These are phyloP conservation scores for Candidula unifasciata DNA, from an alignment of 2,888 invertebrate species.

Conservation along the genomic window DNA sequence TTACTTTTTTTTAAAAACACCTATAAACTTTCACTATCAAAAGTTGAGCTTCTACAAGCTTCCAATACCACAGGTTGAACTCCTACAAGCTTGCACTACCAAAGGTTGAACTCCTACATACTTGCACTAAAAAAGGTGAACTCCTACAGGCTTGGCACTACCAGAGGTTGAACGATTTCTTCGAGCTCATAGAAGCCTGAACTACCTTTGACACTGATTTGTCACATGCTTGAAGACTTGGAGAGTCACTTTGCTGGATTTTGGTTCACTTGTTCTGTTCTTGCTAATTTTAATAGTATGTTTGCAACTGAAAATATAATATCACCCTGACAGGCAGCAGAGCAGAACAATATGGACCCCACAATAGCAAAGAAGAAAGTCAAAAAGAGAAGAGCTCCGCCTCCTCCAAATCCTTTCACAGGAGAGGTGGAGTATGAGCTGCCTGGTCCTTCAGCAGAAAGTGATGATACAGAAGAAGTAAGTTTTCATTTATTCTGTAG, in stretches of 20 bases:
- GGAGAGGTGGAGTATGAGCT: slow-evolving; percentile 72
- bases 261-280: background rate
- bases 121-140: too few relatives aligned
- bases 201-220: too few relatives aligned
- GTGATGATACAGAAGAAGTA: slow-evolving; percentile 55
- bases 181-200: too few relatives aligned
- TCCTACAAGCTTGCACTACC: too few relatives aligned
- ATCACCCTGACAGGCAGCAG: slow-evolving; percentile 74
- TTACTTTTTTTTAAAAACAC: too few relatives aligned
- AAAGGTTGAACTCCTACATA: too few relatives aligned
- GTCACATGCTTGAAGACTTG: too few relatives aligned
- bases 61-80: too few relatives aligned
- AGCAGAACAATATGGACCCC: slow-evolving; percentile 78
- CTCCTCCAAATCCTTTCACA: slow-evolving; percentile 80
- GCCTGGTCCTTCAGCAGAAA: slow-evolving; percentile 43
- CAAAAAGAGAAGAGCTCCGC: slow-evolving; percentile 77
- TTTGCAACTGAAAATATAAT: background rate
- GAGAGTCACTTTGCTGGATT: background rate
- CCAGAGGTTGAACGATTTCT: too few relatives aligned
- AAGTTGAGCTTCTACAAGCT: too few relatives aligned
- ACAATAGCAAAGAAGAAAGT: slow-evolving; percentile 70
- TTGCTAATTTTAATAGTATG: background rate
- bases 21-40: too few relatives aligned
- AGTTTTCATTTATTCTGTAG: slow-evolving; percentile 7
- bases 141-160: too few relatives aligned